Conservation (phyloP, 2,888 invertebrate genomes). For the Noctuana brunneofusca region DNA sequence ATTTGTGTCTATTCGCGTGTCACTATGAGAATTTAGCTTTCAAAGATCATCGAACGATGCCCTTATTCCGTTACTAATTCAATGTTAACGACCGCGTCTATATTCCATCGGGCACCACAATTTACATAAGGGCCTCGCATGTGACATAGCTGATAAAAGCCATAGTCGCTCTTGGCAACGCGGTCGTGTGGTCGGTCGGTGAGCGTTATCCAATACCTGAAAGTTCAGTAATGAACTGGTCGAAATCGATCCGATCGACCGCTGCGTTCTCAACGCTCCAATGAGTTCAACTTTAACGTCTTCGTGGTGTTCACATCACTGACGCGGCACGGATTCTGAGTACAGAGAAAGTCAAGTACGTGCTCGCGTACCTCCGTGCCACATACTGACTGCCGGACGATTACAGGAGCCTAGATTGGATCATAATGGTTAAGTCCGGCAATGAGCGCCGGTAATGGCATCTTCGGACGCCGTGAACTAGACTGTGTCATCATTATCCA, state of each 20-base stretch:
- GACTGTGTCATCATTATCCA: conserved; percentile 58
- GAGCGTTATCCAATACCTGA: conserved; percentile 58
- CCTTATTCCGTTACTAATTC: conserved; percentile 5
- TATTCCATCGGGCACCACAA: conserved; percentile 1
- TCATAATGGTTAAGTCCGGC: conserved; percentile 70
- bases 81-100: conserved; percentile 8
- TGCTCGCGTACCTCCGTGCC: conserved; percentile 62
- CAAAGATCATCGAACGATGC: conserved; percentile 42
- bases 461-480: conserved; percentile 56
- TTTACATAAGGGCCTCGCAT: conserved; percentile 37
- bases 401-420: conserved; percentile 68
- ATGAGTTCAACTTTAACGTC: conserved; percentile 66
- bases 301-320: conserved; percentile 72
- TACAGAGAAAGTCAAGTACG: conserved; percentile 78
- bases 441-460: conserved; percentile 49
- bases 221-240: conserved; percentile 60
- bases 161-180: conserved; percentile 34
- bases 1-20: conserved; percentile 49
- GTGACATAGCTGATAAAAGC: conserved; percentile 34
- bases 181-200: conserved; percentile 51
- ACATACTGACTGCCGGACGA: conserved; percentile 58
- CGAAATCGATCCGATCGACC: conserved; percentile 70
- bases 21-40: conserved; percentile 51
- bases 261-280: conserved; percentile 66
- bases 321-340: conserved; percentile 73